Evolutionary conservation across 1,140 invertebrate species (phyloP).

Genomic region (Saccostrea glomerata): DNA sequence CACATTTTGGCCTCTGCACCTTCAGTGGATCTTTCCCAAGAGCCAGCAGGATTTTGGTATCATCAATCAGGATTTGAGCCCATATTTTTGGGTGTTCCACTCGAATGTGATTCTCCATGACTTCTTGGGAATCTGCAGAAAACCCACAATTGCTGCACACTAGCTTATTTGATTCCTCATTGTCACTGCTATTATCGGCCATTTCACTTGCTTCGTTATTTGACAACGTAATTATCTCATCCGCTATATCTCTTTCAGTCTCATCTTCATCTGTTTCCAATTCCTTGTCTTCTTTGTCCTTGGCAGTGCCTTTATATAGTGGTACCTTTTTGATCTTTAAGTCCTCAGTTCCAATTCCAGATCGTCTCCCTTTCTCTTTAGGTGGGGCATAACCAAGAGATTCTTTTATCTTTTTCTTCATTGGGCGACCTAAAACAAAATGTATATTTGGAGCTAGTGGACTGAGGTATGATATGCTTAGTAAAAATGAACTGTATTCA

Average conservation of each 20-base stretch:
- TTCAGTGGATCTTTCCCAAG: neutral
- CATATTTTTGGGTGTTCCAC: slow-evolving; percentile 19
- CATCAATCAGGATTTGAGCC: slow-evolving; percentile 3
- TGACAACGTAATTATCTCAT: neutral
- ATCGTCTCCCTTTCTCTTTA: neutral
- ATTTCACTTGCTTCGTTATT: neutral
- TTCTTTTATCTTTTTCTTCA: neutral
- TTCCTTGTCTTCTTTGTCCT: neutral
- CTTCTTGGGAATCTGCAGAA: slow-evolving; percentile 6
- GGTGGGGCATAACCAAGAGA: slow-evolving; percentile 9
- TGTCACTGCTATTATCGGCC: neutral
- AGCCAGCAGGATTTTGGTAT: slow-evolving; percentile 2
- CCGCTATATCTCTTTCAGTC: neutral
- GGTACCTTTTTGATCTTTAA: neutral
- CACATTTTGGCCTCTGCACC: neutral
- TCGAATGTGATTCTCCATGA: slow-evolving; percentile 26
- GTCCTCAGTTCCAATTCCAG: neutral
- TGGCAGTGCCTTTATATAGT: neutral
- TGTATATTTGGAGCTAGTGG: no score
- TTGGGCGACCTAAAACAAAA: neutral
- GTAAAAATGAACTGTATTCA: no score
- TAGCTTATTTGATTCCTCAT: neutral
- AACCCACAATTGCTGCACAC: slow-evolving; percentile 19
- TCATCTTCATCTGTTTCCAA: neutral
- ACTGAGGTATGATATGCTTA: no score